phyloP scores from a whole-genome alignment of 2,113 vertebrate species.

The Anarrhichthys ocellatus region DNA sequence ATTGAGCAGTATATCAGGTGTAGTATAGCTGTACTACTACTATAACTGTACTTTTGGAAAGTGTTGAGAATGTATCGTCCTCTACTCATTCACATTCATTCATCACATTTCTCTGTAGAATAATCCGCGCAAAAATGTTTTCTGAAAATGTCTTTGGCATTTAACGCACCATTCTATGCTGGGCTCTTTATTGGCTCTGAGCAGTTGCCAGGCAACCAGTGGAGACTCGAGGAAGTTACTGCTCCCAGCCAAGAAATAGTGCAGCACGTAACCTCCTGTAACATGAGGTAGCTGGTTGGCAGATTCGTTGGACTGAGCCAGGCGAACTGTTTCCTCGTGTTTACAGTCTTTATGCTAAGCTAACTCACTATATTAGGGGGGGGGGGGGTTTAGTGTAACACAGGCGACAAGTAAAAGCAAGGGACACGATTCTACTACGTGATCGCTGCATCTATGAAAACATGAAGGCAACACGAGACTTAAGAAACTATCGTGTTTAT shows the following conservation, averaged over 20 bases:
- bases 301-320: not conserved
- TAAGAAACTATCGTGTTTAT: not conserved
- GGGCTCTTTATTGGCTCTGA: not conserved
- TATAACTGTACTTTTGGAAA: not conserved
- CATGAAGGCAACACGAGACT: not conserved
- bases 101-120: not conserved
- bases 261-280: not conserved
- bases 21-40: not conserved
- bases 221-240: not conserved
- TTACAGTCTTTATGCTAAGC: conserved; percentile 2
- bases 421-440: not conserved
- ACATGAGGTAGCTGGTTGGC: too few species aligned
- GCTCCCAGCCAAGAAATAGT: not conserved
- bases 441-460: not conserved
- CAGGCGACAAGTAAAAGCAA: not conserved
- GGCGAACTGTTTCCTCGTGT: not conserved
- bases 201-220: not conserved
- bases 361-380: not conserved
- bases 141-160: not conserved
- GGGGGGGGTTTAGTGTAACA: not conserved
- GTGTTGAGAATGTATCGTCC: not conserved
- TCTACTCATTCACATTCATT: not conserved
- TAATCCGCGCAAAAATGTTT: not conserved
- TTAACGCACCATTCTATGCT: not conserved
- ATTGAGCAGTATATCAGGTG: not conserved